phyloP scores from a whole-genome alignment of 2,797 vertebrate genomes.

The Natrix natrix region DNA sequence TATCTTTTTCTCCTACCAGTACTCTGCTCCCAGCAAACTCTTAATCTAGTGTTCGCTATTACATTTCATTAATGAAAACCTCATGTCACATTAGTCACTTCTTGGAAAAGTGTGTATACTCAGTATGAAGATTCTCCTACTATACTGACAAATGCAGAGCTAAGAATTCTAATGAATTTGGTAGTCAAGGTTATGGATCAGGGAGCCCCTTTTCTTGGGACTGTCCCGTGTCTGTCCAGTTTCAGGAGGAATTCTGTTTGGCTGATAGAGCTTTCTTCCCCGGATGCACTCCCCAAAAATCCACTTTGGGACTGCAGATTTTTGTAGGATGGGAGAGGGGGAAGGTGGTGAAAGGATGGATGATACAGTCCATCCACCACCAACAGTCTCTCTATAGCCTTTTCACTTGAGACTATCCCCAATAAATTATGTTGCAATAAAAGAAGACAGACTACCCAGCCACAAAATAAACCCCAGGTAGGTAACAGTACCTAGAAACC shows the following conservation, averaged over 20 bases:
- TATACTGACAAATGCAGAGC: neutral
- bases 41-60: constrained; percentile 16
- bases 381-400: neutral
- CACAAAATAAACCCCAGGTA: neutral
- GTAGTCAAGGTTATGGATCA: constrained; percentile 24
- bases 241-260: neutral
- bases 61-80: neutral
- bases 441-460: neutral
- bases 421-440: neutral
- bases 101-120: neutral
- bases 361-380: neutral
- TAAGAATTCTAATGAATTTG: constrained; percentile 33
- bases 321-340: neutral
- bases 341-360: neutral
- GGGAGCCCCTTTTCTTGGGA: constrained; percentile 26
- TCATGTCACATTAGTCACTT: neutral
- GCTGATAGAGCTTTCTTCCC: neutral
- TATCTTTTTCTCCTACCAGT: neutral
- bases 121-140: neutral
- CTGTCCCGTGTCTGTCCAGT: neutral
- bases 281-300: neutral
- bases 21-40: neutral
- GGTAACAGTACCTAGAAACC: neutral
- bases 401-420: neutral
- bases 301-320: neutral